Evolutionary conservation across 2,888 invertebrate genomes (phyloP).

Genomic region (Orthosia gothica): DNA sequence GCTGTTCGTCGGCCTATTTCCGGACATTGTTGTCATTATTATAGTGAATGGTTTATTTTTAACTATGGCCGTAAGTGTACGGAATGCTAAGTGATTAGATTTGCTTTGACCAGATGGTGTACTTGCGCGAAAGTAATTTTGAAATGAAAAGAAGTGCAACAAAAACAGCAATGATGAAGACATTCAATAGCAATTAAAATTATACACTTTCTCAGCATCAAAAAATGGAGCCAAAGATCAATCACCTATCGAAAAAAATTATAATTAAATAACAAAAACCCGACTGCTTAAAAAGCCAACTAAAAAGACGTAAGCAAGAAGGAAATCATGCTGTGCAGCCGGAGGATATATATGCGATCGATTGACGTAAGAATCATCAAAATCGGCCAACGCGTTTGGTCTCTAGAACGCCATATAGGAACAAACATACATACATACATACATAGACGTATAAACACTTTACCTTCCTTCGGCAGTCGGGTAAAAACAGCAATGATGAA

Average conservation of each 20-base stretch:
- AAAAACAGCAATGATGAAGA: neutral
- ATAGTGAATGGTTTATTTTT: constrained; percentile 52
- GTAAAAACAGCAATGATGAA: neutral
- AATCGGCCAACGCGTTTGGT: no score
- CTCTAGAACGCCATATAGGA: no score
- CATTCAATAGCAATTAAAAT: constrained; percentile 25
- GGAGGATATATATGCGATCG: no score
- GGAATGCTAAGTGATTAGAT: neutral
- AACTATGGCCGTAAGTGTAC: constrained; percentile 30
- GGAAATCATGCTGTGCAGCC: no score
- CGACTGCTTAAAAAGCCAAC: no score
- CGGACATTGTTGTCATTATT: constrained; percentile 68
- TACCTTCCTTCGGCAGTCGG: no score
- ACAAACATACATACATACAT: no score
- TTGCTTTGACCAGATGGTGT: constrained; percentile 1
- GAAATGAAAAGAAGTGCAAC: constrained; percentile 1
- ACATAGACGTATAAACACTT: no score
- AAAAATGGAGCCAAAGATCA: constrained; percentile 17
- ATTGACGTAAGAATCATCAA: no score
- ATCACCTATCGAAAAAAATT: constrained; percentile 20
- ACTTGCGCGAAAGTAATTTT: neutral
- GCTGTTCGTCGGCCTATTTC: constrained; percentile 62
- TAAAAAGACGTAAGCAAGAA: no score
- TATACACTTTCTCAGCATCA: constrained; percentile 24
- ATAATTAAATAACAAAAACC: no score